Evolutionary conservation across 2,888 invertebrate genomes (phyloP), one percentile per base, ranked within the genome.

Genomic region (Adineta ricciae): DNA sequence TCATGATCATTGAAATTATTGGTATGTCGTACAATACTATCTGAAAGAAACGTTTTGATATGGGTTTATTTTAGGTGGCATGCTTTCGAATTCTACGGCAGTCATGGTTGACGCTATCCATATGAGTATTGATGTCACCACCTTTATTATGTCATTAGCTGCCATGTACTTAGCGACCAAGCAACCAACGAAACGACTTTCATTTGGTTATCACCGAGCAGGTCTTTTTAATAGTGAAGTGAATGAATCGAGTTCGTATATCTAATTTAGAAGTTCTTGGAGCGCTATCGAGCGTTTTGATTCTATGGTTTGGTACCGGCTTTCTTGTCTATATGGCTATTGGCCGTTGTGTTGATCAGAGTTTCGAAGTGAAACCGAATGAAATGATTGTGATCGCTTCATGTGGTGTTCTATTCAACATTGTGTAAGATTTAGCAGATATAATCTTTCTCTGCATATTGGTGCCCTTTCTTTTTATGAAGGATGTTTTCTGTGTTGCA

Each of bases 131-230:
- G 98, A 99, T 92, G 96, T 99, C 90, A 96, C 96, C 86, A 96
- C 96, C 89, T 99, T 99, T 91, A 95, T 98, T 94, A 97, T 99
- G 91, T 97, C 97, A n/a, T 91, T 99, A 87, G 95, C 97, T 91
- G 94, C 96, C 1, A 91, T 97, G 87, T 96, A 95, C 93, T 93
- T 96, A 83, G 94, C 96, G 0, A 93, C 93, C 87, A 92, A 95
- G 88, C 95, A 95, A 0, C 93, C 96, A 0, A 95, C 95, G 0
- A 93, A 93, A 88, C 93, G 93, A 88, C 95, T 97, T 95, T 94
- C 95, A 82, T 98, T 97, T 91, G 93, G 93, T 9, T 97, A 95
- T 94, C 95, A 97, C 90, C 92, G 97, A 85, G 56, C 56, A 64
- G 24, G 56, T 64, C n/a, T 27, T n/a, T n/a, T n/a, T n/a, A n/a